A percentile compares a stretch with the other conserved stretches of the same genome.
phyloP scores from a whole-genome alignment of 2,113 vertebrate species.

The Rhadina sibilatrix region DNA sequence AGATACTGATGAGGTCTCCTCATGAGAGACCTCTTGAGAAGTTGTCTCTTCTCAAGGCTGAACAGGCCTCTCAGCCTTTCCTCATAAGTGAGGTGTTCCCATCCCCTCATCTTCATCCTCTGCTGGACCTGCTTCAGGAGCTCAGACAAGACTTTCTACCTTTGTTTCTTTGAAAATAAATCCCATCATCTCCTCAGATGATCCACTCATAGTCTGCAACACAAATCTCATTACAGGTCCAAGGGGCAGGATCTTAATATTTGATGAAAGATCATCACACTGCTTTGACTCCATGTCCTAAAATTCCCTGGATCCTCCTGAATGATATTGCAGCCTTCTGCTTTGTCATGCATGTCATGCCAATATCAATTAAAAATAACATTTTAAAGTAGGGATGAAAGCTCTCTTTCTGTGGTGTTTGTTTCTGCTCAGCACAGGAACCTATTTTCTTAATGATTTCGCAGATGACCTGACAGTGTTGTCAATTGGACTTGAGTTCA shows the following conservation, averaged over 20 bases:
- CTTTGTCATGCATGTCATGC: background rate
- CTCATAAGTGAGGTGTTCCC: background rate
- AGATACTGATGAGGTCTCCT: background rate
- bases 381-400: background rate
- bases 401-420: background rate
- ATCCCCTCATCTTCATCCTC: background rate
- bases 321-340: background rate
- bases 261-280: background rate
- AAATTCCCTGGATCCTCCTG: background rate
- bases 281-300: background rate
- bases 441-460: background rate
- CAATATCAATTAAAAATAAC: background rate
- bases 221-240: background rate
- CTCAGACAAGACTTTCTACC: background rate
- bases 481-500: background rate
- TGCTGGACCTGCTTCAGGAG: background rate
- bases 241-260: background rate
- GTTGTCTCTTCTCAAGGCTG: background rate
- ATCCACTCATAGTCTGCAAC: background rate
- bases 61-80: background rate
- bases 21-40: no score
- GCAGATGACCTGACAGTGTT: background rate
- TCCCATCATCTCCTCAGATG: background rate
- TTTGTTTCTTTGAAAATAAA: background rate
- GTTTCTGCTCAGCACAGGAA: background rate